Evolutionary conservation across 1,140 invertebrate genomes (phyloP).

Genomic region (Bathynomus jamesi): DNA sequence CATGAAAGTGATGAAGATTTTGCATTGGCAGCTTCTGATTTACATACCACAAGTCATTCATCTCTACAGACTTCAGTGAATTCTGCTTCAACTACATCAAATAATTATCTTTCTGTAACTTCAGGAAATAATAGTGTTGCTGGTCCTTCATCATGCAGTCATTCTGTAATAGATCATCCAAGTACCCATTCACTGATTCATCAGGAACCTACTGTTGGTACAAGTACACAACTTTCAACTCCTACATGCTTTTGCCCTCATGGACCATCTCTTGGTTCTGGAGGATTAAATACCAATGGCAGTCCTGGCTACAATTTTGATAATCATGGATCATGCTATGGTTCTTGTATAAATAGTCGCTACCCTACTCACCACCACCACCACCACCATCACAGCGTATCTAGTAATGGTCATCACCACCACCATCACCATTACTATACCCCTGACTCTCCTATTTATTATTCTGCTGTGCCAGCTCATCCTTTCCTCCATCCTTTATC

Average conservation of each 20-base stretch:
- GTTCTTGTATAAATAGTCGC: constrained; percentile 26
- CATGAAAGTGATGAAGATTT: constrained; percentile 56
- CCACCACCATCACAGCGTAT: constrained; percentile 28
- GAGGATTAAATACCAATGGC: constrained; percentile 19
- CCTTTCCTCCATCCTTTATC: constrained; percentile 22
- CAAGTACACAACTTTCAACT: neutral
- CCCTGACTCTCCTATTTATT: constrained; percentile 21
- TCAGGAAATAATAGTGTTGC: constrained; percentile 15
- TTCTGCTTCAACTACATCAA: neutral
- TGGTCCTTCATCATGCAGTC: neutral
- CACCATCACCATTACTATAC: constrained; percentile 35
- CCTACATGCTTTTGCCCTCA: constrained; percentile 12
- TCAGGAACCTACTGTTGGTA: neutral
- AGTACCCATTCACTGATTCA: neutral
- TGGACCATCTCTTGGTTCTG: constrained; percentile 15
- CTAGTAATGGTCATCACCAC: constrained; percentile 31
- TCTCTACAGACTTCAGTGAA: neutral
- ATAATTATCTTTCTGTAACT: constrained; percentile 7
- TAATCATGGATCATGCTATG: constrained; percentile 18
- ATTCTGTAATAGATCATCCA: neutral
- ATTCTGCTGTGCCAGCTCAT: constrained; percentile 19
- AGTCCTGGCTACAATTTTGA: constrained; percentile 14
- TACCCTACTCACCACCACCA: constrained; percentile 20
- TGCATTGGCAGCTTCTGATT: neutral
- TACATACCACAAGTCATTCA: neutral